phyloP scores from a whole-genome alignment of 2,888 invertebrate genomes.

The Petrolisthes manimaculis region DNA sequence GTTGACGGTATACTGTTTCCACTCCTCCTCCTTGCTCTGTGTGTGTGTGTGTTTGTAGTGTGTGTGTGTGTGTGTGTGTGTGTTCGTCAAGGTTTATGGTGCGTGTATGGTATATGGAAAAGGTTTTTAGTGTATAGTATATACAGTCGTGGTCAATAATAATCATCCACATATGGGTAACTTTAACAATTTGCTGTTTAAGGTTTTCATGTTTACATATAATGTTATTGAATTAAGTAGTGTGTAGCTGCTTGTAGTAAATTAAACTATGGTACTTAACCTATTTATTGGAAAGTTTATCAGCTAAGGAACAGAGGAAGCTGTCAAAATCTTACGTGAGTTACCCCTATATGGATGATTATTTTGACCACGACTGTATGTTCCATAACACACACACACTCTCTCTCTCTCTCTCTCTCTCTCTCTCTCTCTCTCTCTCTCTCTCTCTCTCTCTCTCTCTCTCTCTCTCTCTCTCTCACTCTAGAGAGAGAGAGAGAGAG shows the following conservation, averaged over 20 bases:
- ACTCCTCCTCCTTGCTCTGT: neutral
- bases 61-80: constrained; percentile 1
- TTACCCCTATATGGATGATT: neutral
- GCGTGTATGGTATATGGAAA: neutral
- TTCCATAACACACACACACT: neutral
- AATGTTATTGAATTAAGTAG: neutral
- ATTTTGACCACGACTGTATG: neutral
- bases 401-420: neutral
- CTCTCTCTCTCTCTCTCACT: neutral
- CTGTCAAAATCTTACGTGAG: neutral
- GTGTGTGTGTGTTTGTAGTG: neutral
- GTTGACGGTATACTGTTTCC: no score
- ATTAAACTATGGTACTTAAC: no score
- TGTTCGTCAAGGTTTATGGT: neutral
- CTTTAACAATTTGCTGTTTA: no score
- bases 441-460: neutral
- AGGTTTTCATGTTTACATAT: no score
- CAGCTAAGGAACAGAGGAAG: neutral
- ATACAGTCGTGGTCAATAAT: no score
- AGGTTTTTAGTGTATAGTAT: no score
- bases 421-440: no score
- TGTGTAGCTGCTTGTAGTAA: neutral
- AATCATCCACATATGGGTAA: no score
- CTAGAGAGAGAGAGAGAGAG: neutral
- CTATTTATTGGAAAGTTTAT: no score